Conservation (phyloP, 2,888 invertebrate species). For the Trypoxylon attenuatum region DNA sequence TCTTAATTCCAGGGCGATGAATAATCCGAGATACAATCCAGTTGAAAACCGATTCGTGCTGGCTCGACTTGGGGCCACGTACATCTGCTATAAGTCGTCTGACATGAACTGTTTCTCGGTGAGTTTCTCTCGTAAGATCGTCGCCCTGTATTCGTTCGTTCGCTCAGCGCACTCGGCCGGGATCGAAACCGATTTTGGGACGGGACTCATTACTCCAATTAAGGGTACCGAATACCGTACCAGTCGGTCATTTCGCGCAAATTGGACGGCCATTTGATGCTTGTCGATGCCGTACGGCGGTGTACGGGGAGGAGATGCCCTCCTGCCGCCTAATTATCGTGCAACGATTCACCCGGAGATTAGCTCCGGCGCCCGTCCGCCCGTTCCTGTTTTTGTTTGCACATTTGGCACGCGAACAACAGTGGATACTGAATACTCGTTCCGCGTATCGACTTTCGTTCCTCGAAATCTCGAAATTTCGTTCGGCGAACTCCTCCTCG, state of each 20-base stretch:
- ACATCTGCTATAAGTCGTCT: not conserved
- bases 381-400: slow-evolving; percentile 44
- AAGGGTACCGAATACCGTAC: not conserved
- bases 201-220: not conserved
- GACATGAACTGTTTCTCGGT: not conserved
- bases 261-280: not conserved
- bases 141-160: not conserved
- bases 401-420: slow-evolving; percentile 46
- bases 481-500: slow-evolving; percentile 33
- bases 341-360: slow-evolving; percentile 8
- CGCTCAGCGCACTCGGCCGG: not conserved
- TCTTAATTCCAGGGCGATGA: not conserved
- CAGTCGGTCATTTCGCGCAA: not conserved
- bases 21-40: not conserved
- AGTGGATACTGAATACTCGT: slow-evolving; percentile 26
- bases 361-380: slow-evolving; percentile 8
- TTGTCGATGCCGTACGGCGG: not conserved
- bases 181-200: too few species aligned
- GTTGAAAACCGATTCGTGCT: not conserved
- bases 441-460: slow-evolving; percentile 44
- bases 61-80: not conserved
- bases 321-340: slow-evolving; percentile 5
- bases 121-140: not conserved
- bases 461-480: slow-evolving; percentile 54
- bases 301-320: too few species aligned